Conservation (phyloP, 2,888 invertebrate species). For the Saturnia pavonia region DNA sequence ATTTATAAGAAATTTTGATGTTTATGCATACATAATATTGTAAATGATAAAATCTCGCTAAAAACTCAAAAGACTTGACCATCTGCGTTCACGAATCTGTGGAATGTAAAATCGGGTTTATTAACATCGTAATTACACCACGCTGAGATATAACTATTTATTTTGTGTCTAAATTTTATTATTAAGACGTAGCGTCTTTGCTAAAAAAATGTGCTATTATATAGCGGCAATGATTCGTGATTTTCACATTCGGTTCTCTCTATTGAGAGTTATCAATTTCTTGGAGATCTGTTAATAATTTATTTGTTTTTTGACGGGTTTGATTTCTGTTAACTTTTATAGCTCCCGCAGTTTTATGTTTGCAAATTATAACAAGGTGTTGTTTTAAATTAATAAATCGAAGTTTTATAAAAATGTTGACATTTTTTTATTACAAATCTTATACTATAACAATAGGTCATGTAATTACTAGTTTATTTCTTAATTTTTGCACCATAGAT, state of each 20-base stretch:
- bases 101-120: conserved; percentile 62
- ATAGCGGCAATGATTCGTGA: conserved; percentile 64
- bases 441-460: too few relatives aligned
- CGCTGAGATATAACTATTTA: conserved; percentile 76
- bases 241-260: conserved; percentile 53
- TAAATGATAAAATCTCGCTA: too few relatives aligned
- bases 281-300: conserved; percentile 30
- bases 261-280: conserved; percentile 64
- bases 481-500: too few relatives aligned
- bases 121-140: conserved; percentile 78
- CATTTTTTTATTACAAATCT: too few relatives aligned
- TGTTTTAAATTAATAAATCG: neutral
- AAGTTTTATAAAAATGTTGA: too few relatives aligned
- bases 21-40: too few relatives aligned
- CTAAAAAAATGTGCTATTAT: neutral
- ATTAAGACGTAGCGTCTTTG: conserved; percentile 58
- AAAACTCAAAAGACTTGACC: neutral
- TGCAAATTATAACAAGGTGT: neutral
- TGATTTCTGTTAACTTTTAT: conserved; percentile 37
- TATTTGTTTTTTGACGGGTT: conserved; percentile 47
- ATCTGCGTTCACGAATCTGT: neutral
- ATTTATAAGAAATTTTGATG: neutral
- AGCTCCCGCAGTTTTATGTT: neutral
- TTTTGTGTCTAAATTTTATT: conserved; percentile 74
- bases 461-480: too few relatives aligned